Base-by-base conservation (phyloP, 1,140 invertebrate species). In the Cherax quadricarinatus region DNA sequence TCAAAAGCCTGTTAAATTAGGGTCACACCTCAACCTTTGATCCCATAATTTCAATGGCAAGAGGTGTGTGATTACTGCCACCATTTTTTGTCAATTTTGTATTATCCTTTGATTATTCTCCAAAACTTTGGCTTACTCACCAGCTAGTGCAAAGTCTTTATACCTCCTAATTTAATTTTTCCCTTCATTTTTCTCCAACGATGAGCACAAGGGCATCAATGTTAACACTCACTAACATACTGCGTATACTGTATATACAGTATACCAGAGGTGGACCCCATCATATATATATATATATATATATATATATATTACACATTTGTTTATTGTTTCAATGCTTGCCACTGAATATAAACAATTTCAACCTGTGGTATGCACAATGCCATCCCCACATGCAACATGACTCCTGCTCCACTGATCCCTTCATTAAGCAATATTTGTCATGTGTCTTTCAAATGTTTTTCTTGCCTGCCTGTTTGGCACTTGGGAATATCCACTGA, bases 401-500 rank as follows among this genome's bases (percentile, higher is more conserved):
- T 53, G 73, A 16, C 70, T 12, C 75, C 70, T 75, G 75, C 51
- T 80, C 48, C 75, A 88, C 86, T 80, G 57, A 88, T 79, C 78
- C 86, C 86, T 78, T 41, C 12, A 88, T 51, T n/a, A 57, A 62
- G 86, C 51, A 88, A 53, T 80, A 49, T 62, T n/a, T 30, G 53
- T 84, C 82, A 62, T 30, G 1, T 84, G 82, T 84, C 24, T 62
- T 84, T 84, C 82, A 84, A 5, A 9, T 57, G 24, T 51, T 83
- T 51, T 49, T 73, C 62, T 78, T 21, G 53, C 75, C 57, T 51
- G 57, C 75, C 78, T 88, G 51, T 70, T 85, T 85, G 49, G 60
- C 83, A 85, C 83, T 85, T 51, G 83, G 21, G 41, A 70, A 62
- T 85, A n/a, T 66, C n/a, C 80, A 14, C 16, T 62, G 6, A n/a